Evolutionary conservation across 2,113 vertebrate genomes (phyloP).

Genomic region (Engystomops pustulosus): DNA sequence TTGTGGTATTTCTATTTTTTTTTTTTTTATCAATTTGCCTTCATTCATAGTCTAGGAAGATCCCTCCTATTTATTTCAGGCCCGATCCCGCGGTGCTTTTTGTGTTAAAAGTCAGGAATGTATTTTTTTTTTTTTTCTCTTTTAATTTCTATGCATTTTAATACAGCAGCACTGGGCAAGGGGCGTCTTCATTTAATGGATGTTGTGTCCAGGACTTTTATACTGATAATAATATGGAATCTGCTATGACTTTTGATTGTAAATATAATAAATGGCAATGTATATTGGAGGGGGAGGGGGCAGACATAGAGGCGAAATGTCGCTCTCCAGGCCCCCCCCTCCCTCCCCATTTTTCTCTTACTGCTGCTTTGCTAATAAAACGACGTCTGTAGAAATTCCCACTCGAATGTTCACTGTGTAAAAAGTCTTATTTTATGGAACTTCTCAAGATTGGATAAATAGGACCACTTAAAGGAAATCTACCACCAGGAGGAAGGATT

Average conservation of each 20-base stretch:
- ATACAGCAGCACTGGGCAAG: background rate
- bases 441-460: too few relatives aligned
- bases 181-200: constrained; percentile 5
- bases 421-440: constrained; percentile 10
- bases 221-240: background rate
- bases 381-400: constrained; percentile 6
- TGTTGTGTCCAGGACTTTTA: constrained; percentile 13
- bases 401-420: background rate
- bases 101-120: constrained; percentile 37
- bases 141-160: constrained; percentile 43
- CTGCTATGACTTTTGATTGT: background rate
- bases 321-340: too few relatives aligned
- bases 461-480: too few relatives aligned
- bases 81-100: constrained; percentile 18
- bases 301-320: background rate
- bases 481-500: too few relatives aligned
- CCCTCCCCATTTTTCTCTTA: background rate
- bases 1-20: constrained; percentile 14
- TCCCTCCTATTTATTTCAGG: constrained; percentile 12
- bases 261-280: background rate
- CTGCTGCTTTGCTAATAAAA: constrained; percentile 23
- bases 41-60: constrained; percentile 16
- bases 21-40: constrained; percentile 18
- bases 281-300: background rate
- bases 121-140: constrained; percentile 25